phyloP scores from a whole-genome alignment of 92 coral and sea anemone genomes.

The Epizoanthus ramosus region DNA sequence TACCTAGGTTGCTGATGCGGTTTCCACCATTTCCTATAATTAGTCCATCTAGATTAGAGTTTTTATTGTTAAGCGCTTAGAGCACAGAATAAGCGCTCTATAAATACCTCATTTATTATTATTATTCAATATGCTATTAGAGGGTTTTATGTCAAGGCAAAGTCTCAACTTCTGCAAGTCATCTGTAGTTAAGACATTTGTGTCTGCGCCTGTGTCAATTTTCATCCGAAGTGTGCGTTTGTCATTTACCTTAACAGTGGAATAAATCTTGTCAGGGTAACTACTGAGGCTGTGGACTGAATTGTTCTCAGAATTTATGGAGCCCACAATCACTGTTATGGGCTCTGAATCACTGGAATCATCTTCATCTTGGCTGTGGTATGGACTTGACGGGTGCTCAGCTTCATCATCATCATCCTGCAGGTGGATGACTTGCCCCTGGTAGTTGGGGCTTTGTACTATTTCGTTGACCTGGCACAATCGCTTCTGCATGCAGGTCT shows the following conservation, averaged over 20 bases:
- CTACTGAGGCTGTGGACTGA: constrained; percentile 42
- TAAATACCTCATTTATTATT: too few species aligned
- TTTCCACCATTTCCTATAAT: constrained; percentile 52
- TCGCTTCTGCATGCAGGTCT: constrained; percentile 43
- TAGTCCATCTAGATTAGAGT: too few species aligned
- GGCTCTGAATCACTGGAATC: constrained; percentile 41
- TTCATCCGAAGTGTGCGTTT: constrained; percentile 41
- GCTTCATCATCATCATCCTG: constrained; percentile 20
- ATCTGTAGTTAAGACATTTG: constrained; percentile 52
- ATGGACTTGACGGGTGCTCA: constrained; percentile 18
- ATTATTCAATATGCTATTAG: constrained; percentile 7
- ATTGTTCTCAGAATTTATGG: constrained; percentile 42
- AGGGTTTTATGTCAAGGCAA: constrained; percentile 47
- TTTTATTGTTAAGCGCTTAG: too few species aligned
- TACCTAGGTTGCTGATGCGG: constrained; percentile 55
- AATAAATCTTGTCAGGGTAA: constrained; percentile 48
- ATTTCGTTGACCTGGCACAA: constrained; percentile 46
- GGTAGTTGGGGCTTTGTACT: constrained; percentile 32
- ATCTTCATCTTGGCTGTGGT: constrained; percentile 40
- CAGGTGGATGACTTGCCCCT: background rate
- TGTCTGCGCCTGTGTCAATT: constrained; percentile 63
- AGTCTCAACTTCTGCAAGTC: constrained; percentile 48
- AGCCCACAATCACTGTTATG: constrained; percentile 38
- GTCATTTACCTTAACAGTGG: constrained; percentile 48
- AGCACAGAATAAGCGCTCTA: too few species aligned